A percentile compares a stretch with the other conserved stretches of the same genome.
These are phyloP conservation scores for Lucilia cuprina DNA, from an alignment of 1,140 invertebrate genomes.

Conservation along the genomic window DNA sequence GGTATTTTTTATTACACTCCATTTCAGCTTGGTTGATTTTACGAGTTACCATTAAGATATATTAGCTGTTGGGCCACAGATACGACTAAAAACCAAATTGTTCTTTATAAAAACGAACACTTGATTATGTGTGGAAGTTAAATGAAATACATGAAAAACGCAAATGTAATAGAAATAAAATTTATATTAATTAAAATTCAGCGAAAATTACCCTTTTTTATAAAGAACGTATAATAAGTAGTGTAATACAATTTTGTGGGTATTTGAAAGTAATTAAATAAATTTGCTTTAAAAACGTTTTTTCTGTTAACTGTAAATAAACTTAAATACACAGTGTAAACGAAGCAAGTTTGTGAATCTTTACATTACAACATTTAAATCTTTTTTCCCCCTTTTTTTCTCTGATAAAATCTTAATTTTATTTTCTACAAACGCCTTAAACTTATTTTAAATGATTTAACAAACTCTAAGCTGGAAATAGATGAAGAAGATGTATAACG, in stretches of 20 bases:
- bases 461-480: neutral
- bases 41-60: neutral
- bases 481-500: neutral
- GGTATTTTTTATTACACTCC: neutral
- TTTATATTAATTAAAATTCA: neutral
- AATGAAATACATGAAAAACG: no score
- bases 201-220: neutral
- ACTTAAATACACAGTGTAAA: no score
- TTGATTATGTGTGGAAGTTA: no score
- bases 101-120: no score
- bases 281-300: no score
- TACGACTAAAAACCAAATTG: neutral
- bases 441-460: neutral
- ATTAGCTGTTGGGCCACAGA: neutral
- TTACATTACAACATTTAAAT: no score
- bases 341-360: no score
- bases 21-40: neutral
- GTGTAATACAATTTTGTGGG: no score
- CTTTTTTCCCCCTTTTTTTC: no score
- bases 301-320: no score
- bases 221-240: no score
- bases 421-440: neutral
- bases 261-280: no score
- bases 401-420: neutral
- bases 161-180: neutral